phyloP scores from a whole-genome alignment of 2,797 vertebrate species.

The Ammospiza maritima region DNA sequence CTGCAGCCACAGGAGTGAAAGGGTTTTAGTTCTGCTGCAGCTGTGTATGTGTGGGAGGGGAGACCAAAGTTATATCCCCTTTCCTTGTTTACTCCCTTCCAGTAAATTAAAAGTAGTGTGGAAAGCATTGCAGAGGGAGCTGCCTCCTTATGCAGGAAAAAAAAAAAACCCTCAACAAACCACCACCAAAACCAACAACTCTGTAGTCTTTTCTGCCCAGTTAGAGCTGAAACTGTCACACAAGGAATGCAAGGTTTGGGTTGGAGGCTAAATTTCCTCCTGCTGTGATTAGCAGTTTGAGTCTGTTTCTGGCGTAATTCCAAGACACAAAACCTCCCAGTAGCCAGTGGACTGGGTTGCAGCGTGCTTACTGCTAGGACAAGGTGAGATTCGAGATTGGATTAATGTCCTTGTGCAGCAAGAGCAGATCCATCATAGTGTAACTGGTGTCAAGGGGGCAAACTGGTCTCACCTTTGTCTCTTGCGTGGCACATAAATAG shows the following conservation, averaged over 20 bases:
- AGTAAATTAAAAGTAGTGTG: background rate
- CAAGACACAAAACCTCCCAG: background rate
- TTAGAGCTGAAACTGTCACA: background rate
- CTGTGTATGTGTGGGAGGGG: background rate
- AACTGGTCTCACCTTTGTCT: background rate
- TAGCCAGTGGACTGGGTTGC: background rate
- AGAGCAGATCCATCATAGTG: background rate
- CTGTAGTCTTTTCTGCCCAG: background rate
- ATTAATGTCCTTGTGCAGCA: background rate
- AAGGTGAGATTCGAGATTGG: background rate
- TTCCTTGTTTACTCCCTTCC: background rate
- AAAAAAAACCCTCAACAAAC: background rate
- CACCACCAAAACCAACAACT: background rate
- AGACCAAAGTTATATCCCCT: background rate
- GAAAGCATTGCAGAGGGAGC: background rate
- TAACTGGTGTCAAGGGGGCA: background rate
- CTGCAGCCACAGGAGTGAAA: background rate
- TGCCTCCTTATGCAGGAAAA: background rate
- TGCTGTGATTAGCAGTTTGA: background rate
- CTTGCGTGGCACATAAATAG: accelerated
- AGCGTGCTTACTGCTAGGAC: background rate
- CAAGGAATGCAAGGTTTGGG: background rate
- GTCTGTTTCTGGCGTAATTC: background rate
- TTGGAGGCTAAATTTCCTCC: background rate
- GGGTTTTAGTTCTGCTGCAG: background rate